A percentile compares a stretch with the other conserved stretches of the same genome.
Evolutionary conservation across 2,113 vertebrate species (phyloP).

Genomic region (Formicarius rufipectus): DNA sequence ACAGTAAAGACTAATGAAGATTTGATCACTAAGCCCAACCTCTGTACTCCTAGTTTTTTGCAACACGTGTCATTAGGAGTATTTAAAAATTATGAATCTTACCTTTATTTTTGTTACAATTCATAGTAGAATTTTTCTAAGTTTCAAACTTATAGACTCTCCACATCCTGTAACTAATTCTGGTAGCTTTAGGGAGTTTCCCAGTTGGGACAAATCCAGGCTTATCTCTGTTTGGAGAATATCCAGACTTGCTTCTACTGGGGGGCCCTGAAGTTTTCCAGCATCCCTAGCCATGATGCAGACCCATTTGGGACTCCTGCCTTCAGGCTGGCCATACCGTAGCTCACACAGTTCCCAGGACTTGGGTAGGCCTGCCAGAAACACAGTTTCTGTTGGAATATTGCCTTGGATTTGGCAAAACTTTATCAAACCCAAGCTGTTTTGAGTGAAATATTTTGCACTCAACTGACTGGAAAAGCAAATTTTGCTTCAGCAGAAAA

Average conservation of each 20-base stretch:
- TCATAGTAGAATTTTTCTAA: neutral
- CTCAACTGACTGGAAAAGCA: constrained; percentile 7
- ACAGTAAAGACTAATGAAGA: neutral
- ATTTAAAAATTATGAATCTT: neutral
- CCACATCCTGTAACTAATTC: constrained; percentile 12
- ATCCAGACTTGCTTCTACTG: constrained; percentile 30
- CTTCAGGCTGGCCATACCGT: constrained; percentile 30
- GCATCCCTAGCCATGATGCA: neutral
- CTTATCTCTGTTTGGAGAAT: constrained; percentile 38
- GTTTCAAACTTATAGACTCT: neutral
- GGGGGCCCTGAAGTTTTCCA: constrained; percentile 23
- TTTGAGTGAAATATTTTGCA: constrained; percentile 39
- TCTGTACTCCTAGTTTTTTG: neutral
- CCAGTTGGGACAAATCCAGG: constrained; percentile 36
- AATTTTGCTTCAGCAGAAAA: neutral
- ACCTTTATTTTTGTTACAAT: neutral
- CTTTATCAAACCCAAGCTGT: constrained; percentile 24
- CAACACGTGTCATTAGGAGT: neutral
- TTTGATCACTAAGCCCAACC: neutral
- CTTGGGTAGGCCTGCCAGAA: constrained; percentile 22
- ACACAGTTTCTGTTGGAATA: constrained; percentile 18
- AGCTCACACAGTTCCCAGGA: constrained; percentile 48
- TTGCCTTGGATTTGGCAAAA: constrained; percentile 31
- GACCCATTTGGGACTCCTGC: constrained; percentile 23
- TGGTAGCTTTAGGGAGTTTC: constrained; percentile 57